These are phyloP conservation scores for Oncopeltus fasciatus DNA, from an alignment of 1,140 invertebrate genomes.

Conservation along the genomic window DNA sequence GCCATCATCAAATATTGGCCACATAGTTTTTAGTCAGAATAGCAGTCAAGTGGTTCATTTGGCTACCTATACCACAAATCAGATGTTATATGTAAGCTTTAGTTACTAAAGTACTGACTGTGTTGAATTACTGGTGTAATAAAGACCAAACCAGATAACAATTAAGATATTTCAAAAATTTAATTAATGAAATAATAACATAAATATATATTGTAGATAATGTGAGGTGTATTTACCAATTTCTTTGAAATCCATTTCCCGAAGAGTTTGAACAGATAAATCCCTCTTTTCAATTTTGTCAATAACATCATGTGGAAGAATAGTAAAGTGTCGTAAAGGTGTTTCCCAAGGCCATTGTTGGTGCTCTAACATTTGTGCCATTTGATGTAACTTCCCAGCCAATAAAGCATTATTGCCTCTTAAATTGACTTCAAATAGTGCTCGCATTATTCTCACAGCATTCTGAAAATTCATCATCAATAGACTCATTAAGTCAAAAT, in stretches of 20 bases:
- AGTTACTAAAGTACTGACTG: too few species aligned
- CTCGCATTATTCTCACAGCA: conserved; percentile 73
- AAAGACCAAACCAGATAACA: background rate
- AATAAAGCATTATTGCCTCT: conserved; percentile 79
- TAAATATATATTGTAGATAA: background rate
- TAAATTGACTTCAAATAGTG: conserved; percentile 86
- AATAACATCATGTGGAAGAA: conserved; percentile 61
- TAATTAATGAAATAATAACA: background rate
- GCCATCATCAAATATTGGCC: too few species aligned
- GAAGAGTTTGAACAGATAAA: conserved; percentile 57
- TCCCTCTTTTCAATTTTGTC: conserved; percentile 65
- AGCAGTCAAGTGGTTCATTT: too few species aligned
- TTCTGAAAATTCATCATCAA: conserved; percentile 51
- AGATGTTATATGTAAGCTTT: too few species aligned
- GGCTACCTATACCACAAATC: too few species aligned
- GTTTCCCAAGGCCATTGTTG: conserved; percentile 79
- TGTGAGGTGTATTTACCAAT: conserved; percentile 40
- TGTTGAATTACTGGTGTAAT: conserved; percentile 17
- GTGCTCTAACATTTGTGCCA: conserved; percentile 81
- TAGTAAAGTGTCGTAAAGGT: conserved; percentile 73
- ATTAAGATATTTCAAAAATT: too few species aligned
- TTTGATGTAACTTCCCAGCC: conserved; percentile 59
- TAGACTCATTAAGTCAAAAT: too few species aligned
- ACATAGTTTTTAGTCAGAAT: too few species aligned
- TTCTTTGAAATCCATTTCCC: conserved; percentile 76